Evolutionary conservation across 2,888 invertebrate species (phyloP).

Genomic region (Cotesia congregata): DNA sequence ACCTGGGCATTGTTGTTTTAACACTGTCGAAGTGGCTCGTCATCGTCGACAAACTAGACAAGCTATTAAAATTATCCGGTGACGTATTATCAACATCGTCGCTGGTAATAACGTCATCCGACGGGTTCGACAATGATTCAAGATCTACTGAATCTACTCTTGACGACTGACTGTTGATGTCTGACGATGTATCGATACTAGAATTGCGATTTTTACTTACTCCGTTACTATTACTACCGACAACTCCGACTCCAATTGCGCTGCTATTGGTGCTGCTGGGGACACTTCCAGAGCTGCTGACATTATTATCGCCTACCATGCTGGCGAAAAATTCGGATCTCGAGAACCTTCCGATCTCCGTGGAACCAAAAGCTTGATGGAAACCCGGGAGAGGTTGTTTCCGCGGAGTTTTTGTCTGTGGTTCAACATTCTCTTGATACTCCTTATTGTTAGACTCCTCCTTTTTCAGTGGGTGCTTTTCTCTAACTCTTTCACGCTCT

Average conservation of each 20-base stretch:
- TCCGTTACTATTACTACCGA: slow-evolving; percentile 38
- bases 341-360: slow-evolving; percentile 87
- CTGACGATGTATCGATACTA: slow-evolving; percentile 42
- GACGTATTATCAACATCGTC: slow-evolving; percentile 1
- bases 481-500: slow-evolving; percentile 38
- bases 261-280: slow-evolving; percentile 65
- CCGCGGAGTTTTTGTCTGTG: slow-evolving; percentile 14
- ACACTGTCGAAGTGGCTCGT: slow-evolving; percentile 47
- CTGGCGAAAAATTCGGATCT: slow-evolving; percentile 77
- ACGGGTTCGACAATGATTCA: slow-evolving; percentile 38
- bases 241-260: background rate
- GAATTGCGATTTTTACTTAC: slow-evolving; percentile 62
- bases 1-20: slow-evolving; percentile 60
- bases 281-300: slow-evolving; percentile 45
- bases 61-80: slow-evolving; percentile 32
- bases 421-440: slow-evolving; percentile 31
- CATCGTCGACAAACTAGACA: slow-evolving; percentile 43
- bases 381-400: slow-evolving; percentile 81
- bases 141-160: slow-evolving; percentile 30
- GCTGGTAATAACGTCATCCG: slow-evolving; percentile 30
- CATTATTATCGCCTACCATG: slow-evolving; percentile 71
- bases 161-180: slow-evolving; percentile 31
- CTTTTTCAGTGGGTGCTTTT: slow-evolving; percentile 39
- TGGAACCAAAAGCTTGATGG: slow-evolving; percentile 88
- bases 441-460: slow-evolving; percentile 37